A percentile compares a stretch with the other conserved stretches of the same genome.
These are phyloP conservation scores for Enteromius unitaeniatus DNA, from an alignment of 2,797 vertebrate genomes.

Conservation along the genomic window DNA sequence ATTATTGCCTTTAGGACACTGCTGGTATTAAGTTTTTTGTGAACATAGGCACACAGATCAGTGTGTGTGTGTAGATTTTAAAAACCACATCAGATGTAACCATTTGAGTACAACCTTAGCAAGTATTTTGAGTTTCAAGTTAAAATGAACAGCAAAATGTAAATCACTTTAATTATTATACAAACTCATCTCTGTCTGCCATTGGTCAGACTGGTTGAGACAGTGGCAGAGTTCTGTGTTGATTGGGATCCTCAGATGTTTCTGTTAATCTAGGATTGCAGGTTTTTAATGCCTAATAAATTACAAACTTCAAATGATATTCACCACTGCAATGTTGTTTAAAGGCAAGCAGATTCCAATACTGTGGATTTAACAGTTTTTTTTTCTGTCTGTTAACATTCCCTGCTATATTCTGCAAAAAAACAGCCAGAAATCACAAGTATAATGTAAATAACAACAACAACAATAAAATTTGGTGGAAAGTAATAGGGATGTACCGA, in stretches of 20 bases:
- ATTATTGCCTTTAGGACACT: conserved; percentile 31
- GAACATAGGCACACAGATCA: neutral
- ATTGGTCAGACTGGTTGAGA: neutral
- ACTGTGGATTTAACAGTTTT: conserved; percentile 26
- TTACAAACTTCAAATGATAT: neutral
- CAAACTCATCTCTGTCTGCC: neutral
- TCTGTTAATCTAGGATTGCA: neutral
- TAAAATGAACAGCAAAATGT: neutral
- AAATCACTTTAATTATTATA: neutral
- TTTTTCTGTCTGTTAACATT: conserved; percentile 46
- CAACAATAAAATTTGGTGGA: too few relatives aligned
- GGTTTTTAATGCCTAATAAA: neutral
- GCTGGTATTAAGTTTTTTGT: neutral
- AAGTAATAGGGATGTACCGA: too few relatives aligned
- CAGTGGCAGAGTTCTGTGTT: neutral
- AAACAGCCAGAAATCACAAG: neutral
- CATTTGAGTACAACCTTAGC: neutral
- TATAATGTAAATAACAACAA: neutral
- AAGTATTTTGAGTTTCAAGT: neutral
- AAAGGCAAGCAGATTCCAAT: conserved; percentile 47
- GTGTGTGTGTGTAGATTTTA: neutral
- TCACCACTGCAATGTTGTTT: conserved; percentile 46
- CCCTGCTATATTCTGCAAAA: conserved; percentile 6
- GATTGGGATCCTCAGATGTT: neutral
- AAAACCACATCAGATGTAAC: neutral